Evolutionary conservation across 2,888 invertebrate genomes (phyloP).

Genomic region (Globia sparganii): DNA sequence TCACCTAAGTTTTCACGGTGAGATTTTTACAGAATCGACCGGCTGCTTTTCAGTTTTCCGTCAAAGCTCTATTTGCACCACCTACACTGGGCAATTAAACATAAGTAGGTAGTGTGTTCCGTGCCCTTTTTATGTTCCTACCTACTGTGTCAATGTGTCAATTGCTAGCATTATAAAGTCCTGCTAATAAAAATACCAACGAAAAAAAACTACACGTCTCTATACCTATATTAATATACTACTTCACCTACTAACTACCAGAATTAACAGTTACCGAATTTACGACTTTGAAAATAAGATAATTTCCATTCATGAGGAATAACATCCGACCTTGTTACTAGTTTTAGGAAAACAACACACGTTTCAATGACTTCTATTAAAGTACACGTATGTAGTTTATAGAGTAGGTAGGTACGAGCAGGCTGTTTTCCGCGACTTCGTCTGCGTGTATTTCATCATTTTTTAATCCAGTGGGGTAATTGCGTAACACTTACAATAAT

Average conservation of each 20-base stretch:
- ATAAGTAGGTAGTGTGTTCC: background rate
- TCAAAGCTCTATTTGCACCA: background rate
- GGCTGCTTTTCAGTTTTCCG: background rate
- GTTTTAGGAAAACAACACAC: constrained; percentile 39
- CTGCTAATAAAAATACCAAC: background rate
- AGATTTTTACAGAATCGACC: too few relatives aligned
- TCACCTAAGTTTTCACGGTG: too few relatives aligned
- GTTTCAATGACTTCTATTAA: constrained; percentile 28
- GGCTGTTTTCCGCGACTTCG: background rate
- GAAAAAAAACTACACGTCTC: background rate
- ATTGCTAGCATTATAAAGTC: background rate
- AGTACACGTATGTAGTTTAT: background rate
- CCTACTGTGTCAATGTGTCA: background rate
- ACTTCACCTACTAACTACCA: background rate
- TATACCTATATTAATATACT: background rate
- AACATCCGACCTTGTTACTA: constrained; percentile 40
- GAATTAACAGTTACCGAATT: constrained; percentile 45
- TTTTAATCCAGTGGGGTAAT: too few relatives aligned
- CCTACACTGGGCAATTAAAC: background rate
- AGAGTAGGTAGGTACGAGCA: background rate
- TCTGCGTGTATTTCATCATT: too few relatives aligned
- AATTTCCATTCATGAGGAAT: constrained; percentile 47
- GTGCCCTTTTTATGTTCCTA: background rate
- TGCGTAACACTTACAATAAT: background rate
- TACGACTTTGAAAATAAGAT: constrained; percentile 34